Evolutionary conservation across 2,888 invertebrate species (phyloP), one percentile per base, ranked within the genome.

Genomic region (Sarcophaga carnaria): DNA sequence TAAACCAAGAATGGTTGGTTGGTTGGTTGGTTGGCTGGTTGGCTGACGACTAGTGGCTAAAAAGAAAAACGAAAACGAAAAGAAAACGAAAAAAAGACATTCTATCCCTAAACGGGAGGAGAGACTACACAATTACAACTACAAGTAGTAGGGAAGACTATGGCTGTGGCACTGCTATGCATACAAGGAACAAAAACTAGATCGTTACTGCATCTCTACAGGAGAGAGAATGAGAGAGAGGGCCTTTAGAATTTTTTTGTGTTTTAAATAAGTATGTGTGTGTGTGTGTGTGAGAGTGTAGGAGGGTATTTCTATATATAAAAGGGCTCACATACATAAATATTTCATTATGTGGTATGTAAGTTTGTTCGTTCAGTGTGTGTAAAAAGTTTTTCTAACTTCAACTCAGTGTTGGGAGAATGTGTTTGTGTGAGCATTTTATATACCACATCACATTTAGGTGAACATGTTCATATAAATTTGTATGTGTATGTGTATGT

Each of bases 1-100:
- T 87, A 84, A 87, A 87, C 87, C 87, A 81, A 84, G 81, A 87
- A 87, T 87, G 81, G 87, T 87, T 87, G 87, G 84, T 87, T 84
- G 86, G 74, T 60, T 69, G 77, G 47, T 75, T 82, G 81, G 87
- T 86, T 86, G 86, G 86, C 83, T 83, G 86, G 74, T 59, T 67
- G 77, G 20, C 75, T 79, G 54, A 54, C 12, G 86, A 66, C 77
- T 87, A 80, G 80, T 83, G 83, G 83, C 83, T 81, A 78, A 69
- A 80, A 81, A 70, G 83, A 84, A 84, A 25, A 77, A 76, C 8
- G 11, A 80, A 80, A 84, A 84, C 80, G 71, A 49, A 49, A 54
- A 4, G 76, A 49, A 49, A 54, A 4, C 1, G 10, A 54, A 10
- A 54, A 20, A 54, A 17, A 54, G 17, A 54, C 37, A 37, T 37